These are phyloP conservation scores for Malurus melanocephalus DNA, from an alignment of 2,113 vertebrate genomes.

Conservation along the genomic window DNA sequence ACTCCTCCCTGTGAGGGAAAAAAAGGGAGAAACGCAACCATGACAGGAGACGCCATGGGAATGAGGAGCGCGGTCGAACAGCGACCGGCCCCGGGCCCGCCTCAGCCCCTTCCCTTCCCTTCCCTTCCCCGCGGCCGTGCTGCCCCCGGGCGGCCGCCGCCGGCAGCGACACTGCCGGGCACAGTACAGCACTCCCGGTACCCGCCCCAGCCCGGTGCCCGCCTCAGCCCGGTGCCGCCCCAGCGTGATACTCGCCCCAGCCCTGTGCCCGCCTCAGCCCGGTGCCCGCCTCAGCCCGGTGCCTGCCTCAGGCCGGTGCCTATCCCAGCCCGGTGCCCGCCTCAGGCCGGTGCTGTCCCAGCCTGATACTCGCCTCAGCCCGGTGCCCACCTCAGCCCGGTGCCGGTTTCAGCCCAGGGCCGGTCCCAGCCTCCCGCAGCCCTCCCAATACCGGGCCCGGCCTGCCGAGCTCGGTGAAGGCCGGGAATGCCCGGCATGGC, in stretches of 20 bases:
- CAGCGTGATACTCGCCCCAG: too few species aligned
- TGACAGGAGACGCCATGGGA: neutral
- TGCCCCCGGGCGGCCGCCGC: constrained; percentile 28
- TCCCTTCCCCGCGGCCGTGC: neutral
- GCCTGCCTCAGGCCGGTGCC: too few species aligned
- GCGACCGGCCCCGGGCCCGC: neutral
- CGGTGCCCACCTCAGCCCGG: neutral
- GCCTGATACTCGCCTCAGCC: neutral
- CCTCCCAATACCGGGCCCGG: neutral
- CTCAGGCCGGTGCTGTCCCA: too few species aligned
- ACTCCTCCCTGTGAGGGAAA: constrained; percentile 87
- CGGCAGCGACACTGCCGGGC: neutral
- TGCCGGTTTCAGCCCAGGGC: too few species aligned
- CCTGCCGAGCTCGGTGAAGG: neutral
- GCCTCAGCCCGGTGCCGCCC: neutral
- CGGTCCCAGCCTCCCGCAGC: too few species aligned
- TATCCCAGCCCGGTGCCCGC: too few species aligned
- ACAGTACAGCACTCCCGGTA: neutral
- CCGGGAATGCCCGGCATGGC: neutral
- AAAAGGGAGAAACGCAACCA: neutral
- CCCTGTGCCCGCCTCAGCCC: too few species aligned
- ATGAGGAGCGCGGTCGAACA: neutral
- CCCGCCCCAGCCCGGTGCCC: neutral
- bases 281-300: too few species aligned
- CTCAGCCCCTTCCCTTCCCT: neutral